Evolutionary conservation across 2,888 invertebrate genomes (phyloP).

Genomic region (Macaria notata): DNA sequence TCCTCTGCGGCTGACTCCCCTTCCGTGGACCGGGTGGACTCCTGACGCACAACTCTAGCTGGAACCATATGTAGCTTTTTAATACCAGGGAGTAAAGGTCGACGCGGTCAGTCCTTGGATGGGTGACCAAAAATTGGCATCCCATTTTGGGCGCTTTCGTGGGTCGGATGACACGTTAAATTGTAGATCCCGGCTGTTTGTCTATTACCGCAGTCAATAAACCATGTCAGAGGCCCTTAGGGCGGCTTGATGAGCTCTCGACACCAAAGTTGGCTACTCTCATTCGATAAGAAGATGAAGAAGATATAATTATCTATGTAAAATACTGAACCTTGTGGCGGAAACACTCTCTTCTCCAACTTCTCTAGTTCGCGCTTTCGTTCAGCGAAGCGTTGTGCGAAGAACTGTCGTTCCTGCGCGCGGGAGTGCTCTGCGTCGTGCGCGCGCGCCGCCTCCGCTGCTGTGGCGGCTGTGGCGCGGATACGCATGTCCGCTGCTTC

Average conservation of each 20-base stretch:
- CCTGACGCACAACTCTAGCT: slow-evolving; percentile 81
- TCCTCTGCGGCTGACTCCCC: slow-evolving; percentile 71
- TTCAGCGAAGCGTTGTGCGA: slow-evolving; percentile 86
- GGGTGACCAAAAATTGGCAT: too few relatives aligned
- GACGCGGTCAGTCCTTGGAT: too few relatives aligned
- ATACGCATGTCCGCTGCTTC: slow-evolving; percentile 89
- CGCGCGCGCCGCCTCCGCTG: slow-evolving; percentile 87
- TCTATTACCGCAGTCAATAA: too few relatives aligned
- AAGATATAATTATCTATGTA: too few relatives aligned
- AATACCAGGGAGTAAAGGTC: too few relatives aligned
- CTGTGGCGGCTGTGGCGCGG: slow-evolving; percentile 85
- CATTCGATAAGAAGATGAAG: too few relatives aligned
- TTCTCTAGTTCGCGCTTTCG: slow-evolving; percentile 88
- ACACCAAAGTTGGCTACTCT: too few relatives aligned
- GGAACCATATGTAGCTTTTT: not conserved
- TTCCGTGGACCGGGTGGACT: slow-evolving; percentile 79
- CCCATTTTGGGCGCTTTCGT: too few relatives aligned
- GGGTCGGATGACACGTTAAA: too few relatives aligned
- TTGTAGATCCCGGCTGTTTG: too few relatives aligned
- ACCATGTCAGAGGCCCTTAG: too few relatives aligned
- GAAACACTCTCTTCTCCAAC: slow-evolving; percentile 89
- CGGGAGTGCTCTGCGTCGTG: slow-evolving; percentile 85
- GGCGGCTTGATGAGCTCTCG: too few relatives aligned
- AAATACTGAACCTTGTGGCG: slow-evolving; percentile 65
- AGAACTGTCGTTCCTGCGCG: slow-evolving; percentile 84